These are phyloP conservation scores for Drosophila ochracea DNA, from an alignment of 2,888 invertebrate genomes.

Conservation along the genomic window DNA sequence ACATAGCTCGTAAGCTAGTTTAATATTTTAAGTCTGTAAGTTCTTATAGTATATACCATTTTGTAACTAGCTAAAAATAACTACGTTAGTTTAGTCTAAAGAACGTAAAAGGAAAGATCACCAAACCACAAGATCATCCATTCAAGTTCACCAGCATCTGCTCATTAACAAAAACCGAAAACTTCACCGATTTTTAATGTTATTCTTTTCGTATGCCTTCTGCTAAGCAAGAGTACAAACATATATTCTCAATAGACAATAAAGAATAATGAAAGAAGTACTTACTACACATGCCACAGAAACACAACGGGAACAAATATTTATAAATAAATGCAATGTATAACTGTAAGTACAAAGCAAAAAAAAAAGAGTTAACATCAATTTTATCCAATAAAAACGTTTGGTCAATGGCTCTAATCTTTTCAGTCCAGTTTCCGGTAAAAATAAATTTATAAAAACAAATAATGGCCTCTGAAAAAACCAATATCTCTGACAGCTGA, in stretches of 20 bases:
- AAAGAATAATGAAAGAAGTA: constrained; percentile 34
- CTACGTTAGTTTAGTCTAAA: constrained; percentile 23
- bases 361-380: constrained; percentile 23
- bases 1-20: constrained; percentile 35
- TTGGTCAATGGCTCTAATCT: constrained; percentile 28
- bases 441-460: constrained; percentile 27
- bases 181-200: constrained; percentile 30
- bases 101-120: not conserved
- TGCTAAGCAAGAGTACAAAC: constrained; percentile 14
- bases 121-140: constrained; percentile 39
- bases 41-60: constrained; percentile 16
- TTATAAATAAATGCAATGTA: constrained; percentile 31
- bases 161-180: constrained; percentile 27
- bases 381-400: constrained; percentile 7
- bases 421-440: constrained; percentile 37
- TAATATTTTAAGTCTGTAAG: constrained; percentile 34
- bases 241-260: constrained; percentile 4
- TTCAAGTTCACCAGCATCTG: constrained; percentile 39
- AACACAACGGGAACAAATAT: constrained; percentile 9
- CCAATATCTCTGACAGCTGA: constrained; percentile 16
- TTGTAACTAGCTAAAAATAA: constrained; percentile 14
- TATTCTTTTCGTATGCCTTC: constrained; percentile 35
- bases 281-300: constrained; percentile 53
- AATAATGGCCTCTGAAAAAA: constrained; percentile 26
- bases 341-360: constrained; percentile 58